Percentiles rank a stretch among this genome's conserved stretches.
These are phyloP conservation scores for Xyliphius kryptos DNA, from an alignment of 2,113 vertebrate genomes.

Conservation along the genomic window DNA sequence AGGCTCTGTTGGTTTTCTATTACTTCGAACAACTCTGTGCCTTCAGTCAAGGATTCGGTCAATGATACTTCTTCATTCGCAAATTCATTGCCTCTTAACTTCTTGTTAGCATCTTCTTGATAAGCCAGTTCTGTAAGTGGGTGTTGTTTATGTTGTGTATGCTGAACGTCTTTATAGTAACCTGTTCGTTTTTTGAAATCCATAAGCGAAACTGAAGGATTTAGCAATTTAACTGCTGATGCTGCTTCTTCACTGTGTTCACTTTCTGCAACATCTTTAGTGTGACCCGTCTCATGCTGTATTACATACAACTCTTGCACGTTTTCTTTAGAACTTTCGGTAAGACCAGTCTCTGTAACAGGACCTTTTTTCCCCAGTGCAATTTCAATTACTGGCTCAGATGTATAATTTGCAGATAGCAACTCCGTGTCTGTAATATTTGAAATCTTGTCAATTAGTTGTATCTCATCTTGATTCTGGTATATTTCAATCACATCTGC, in stretches of 20 bases:
- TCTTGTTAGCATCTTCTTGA: not conserved
- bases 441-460: not conserved
- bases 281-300: not conserved
- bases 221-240: not conserved
- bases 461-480: not conserved
- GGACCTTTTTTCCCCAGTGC: too few species aligned
- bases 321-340: not conserved
- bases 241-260: not conserved
- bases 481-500: not conserved
- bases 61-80: not conserved
- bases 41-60: not conserved
- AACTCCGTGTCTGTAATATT: not conserved
- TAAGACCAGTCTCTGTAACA: too few species aligned
- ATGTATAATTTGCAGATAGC: not conserved
- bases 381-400: not conserved
- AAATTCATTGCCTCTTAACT: not conserved
- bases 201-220: not conserved
- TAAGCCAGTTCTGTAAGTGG: too few species aligned
- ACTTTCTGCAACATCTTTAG: not conserved
- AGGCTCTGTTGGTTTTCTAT: not conserved
- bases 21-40: not conserved
- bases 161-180: not conserved
- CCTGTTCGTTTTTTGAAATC: not conserved
- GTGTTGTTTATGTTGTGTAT: too few species aligned
- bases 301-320: not conserved